Percentiles rank a stretch among this genome's conserved stretches.
phyloP scores from a whole-genome alignment of 2,888 invertebrate species.

The Platycnemis pennipes region DNA sequence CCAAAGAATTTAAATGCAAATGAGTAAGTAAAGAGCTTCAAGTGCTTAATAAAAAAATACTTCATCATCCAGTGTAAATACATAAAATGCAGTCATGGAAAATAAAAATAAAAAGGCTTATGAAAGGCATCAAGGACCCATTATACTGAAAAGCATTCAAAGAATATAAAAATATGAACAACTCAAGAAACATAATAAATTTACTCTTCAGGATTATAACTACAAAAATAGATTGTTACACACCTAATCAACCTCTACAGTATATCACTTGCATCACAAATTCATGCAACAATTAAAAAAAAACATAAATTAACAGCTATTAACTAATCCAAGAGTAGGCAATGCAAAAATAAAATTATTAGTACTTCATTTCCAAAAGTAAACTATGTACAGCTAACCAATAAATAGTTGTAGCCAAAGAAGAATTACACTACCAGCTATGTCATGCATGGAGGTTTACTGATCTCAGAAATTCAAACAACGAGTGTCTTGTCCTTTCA shows the following conservation, averaged over 20 bases:
- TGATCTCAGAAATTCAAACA: slow-evolving; percentile 39
- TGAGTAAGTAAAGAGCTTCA: neutral
- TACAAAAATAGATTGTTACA: slow-evolving; percentile 39
- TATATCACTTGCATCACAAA: slow-evolving; percentile 3
- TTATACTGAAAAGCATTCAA: neutral
- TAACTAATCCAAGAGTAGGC: neutral
- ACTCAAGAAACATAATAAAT: slow-evolving; percentile 15
- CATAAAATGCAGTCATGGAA: slow-evolving; percentile 37
- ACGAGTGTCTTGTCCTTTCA: slow-evolving; percentile 43
- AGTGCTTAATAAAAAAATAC: slow-evolving; percentile 44
- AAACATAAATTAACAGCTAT: neutral
- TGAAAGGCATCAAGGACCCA: neutral
- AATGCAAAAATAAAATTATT: slow-evolving; percentile 40
- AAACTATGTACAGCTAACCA: slow-evolving; percentile 25
- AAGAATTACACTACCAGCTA: slow-evolving; percentile 45
- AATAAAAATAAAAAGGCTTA: slow-evolving; percentile 36
- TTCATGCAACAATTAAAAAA: slow-evolving; percentile 45
- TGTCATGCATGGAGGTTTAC: slow-evolving; percentile 55
- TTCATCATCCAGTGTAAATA: slow-evolving; percentile 12
- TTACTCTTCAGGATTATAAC: neutral
- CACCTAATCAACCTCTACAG: neutral
- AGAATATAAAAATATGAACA: slow-evolving; percentile 35
- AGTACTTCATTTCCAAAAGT: slow-evolving; percentile 15
- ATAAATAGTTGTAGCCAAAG: slow-evolving; percentile 48
- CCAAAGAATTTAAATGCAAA: slow-evolving; percentile 50